Evolutionary conservation across 2,113 vertebrate species (phyloP).

Genomic region (zebrafish (Danio rerio)): GRCz12tu NC_133195.1:37022001-37022500

Average conservation of each 20-base stretch:
- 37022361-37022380: conserved; percentile 41
- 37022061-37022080: background rate
- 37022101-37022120: background rate
- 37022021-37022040: background rate
- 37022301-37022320: background rate
- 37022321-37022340: conserved; percentile 32
- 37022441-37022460: conserved; percentile 2
- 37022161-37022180: conserved; percentile 26
- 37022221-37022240: background rate
- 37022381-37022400: conserved; percentile 50
- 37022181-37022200: conserved; percentile 30
- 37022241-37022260: background rate
- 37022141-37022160: conserved; percentile 24
- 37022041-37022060: background rate
- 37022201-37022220: background rate
- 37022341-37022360: conserved; percentile 32
- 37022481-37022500: conserved; percentile 34
- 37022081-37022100: background rate
- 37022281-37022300: conserved; percentile 19
- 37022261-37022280: background rate
- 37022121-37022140: background rate
- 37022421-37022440: conserved; percentile 26
- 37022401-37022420: conserved; percentile 46
- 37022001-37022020: background rate
- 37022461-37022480: conserved; percentile 34